Conservation (phyloP, 2,113 vertebrate genomes). For the Dolichotis patagonum region DNA sequence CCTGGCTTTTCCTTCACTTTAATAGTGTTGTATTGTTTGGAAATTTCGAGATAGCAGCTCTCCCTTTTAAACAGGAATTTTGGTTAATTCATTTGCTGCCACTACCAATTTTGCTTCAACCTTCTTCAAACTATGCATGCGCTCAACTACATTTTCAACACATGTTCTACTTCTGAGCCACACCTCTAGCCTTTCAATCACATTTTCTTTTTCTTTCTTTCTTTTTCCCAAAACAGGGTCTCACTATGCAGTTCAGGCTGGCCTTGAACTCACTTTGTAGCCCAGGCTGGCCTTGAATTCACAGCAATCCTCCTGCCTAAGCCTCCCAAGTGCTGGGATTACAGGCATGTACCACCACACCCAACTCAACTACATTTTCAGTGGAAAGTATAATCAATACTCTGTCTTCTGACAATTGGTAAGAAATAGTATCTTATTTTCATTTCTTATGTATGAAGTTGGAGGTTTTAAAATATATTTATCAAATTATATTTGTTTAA, state of each 20-base stretch:
- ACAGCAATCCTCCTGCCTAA: too few relatives aligned
- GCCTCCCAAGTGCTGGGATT: too few relatives aligned
- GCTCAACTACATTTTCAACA: too few relatives aligned
- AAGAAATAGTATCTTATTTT: conserved; percentile 35
- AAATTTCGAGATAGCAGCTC: background rate
- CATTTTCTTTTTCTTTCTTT: background rate
- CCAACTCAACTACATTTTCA: too few relatives aligned
- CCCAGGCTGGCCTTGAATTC: too few relatives aligned
- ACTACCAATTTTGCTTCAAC: background rate
- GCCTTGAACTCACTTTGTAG: too few relatives aligned
- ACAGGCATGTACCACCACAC: too few relatives aligned
- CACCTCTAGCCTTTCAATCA: too few relatives aligned
- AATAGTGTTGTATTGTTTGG: background rate
- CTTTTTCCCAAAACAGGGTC: background rate
- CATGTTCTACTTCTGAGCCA: too few relatives aligned
- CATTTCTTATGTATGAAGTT: background rate
- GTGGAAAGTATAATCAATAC: background rate
- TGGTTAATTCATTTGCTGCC: background rate
- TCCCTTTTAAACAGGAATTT: background rate
- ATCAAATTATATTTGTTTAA: conserved; percentile 30
- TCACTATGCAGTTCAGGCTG: too few relatives aligned
- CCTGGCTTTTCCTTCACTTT: background rate
- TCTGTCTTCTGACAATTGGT: background rate
- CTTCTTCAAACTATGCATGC: background rate
- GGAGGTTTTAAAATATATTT: conserved; percentile 6